These are phyloP conservation scores for Blastobasis lacticolella DNA, from an alignment of 2,888 invertebrate species.

Conservation along the genomic window DNA sequence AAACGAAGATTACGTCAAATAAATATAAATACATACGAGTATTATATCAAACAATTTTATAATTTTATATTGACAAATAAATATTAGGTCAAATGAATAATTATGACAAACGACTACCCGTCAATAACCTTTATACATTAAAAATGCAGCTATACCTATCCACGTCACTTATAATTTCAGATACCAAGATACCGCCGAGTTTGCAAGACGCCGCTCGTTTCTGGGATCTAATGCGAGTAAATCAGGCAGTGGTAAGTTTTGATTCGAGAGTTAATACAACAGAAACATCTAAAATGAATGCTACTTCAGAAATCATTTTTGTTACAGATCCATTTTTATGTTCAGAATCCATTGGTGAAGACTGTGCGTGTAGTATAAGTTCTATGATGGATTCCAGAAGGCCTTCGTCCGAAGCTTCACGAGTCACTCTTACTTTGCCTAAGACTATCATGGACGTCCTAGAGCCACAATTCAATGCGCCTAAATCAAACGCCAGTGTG, in stretches of 20 bases:
- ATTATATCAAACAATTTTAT: background rate
- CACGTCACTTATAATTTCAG: conserved; percentile 36
- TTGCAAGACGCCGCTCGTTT: conserved; percentile 79
- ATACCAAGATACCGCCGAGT: conserved; percentile 83
- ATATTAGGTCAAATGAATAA: background rate
- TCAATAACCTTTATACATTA: background rate
- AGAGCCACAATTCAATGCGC: conserved; percentile 71
- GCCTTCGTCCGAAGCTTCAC: conserved; percentile 73
- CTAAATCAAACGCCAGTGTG: conserved; percentile 64
- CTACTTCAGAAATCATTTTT: background rate
- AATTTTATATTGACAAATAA: background rate
- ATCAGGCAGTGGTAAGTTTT: conserved; percentile 77
- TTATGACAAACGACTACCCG: too few relatives aligned
- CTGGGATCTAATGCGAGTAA: conserved; percentile 63
- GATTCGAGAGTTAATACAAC: background rate
- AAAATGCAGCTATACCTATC: background rate
- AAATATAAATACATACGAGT: background rate
- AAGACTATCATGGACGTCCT: conserved; percentile 69
- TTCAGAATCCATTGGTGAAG: conserved; percentile 69
- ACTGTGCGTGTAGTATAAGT: conserved; percentile 80
- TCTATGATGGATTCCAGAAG: conserved; percentile 78
- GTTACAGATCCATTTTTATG: conserved; percentile 74
- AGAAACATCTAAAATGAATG: too few relatives aligned
- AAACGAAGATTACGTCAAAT: too few relatives aligned
- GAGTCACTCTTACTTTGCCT: conserved; percentile 68